Conservation (phyloP, 2,797 vertebrate species). For the Enteromius viviparus region DNA sequence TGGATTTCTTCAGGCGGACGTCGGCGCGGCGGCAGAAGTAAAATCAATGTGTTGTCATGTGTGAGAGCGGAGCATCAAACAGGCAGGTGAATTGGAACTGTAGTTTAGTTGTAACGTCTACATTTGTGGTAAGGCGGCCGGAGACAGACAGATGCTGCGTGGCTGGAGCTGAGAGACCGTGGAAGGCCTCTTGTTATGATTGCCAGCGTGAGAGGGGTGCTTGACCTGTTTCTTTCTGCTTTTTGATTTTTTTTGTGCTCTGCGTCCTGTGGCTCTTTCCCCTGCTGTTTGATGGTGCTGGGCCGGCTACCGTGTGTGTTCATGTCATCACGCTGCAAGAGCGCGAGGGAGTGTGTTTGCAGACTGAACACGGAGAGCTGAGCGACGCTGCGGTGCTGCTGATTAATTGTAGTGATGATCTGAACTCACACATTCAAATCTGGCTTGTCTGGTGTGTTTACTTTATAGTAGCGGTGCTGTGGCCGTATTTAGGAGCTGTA, state of each 20-base stretch:
- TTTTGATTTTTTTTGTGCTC: conserved; percentile 5
- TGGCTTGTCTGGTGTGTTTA: conserved; percentile 21
- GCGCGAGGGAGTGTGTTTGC: conserved; percentile 20
- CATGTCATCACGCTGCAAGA: conserved; percentile 16
- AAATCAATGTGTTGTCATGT: conserved; percentile 99
- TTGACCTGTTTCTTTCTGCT: conserved; percentile 63
- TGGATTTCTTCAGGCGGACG: conserved; percentile 97
- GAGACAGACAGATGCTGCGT: conserved; percentile 76
- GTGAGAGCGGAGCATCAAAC: conserved; percentile 87
- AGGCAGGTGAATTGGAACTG: conserved; percentile 91
- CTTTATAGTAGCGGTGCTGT: background rate
- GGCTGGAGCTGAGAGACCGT: conserved; percentile 57
- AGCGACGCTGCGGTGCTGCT: background rate
- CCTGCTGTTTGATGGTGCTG: conserved; percentile 57
- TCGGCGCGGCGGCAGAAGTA: conserved; percentile 84
- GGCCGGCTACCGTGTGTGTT: conserved; percentile 28
- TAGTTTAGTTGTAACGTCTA: conserved; percentile 78
- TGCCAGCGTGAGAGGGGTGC: conserved; percentile 74
- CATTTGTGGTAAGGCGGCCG: conserved; percentile 67
- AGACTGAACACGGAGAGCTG: conserved; percentile 15
- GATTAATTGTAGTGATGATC: conserved; percentile 41
- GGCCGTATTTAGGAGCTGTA: background rate
- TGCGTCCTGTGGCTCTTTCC: conserved; percentile 67
- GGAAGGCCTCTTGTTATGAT: conserved; percentile 74
- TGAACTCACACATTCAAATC: conserved; percentile 12